A percentile compares a stretch with the other conserved stretches of the same genome.
Evolutionary conservation across 92 coral and sea anemone species (phyloP).

Genomic region (Zoanthus solanderi): DNA sequence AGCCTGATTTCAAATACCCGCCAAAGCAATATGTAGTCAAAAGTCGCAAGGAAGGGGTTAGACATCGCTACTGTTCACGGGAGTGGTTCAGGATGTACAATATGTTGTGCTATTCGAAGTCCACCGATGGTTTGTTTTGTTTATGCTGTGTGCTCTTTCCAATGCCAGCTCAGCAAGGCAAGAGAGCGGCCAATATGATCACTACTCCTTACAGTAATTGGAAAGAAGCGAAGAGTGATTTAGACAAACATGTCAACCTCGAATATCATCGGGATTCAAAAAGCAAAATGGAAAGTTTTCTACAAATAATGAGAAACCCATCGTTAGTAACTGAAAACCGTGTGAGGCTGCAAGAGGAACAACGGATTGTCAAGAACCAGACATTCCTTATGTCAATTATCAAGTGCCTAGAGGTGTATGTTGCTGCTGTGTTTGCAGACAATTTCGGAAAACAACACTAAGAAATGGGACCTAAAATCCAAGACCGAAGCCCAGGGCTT

Average conservation of each 20-base stretch:
- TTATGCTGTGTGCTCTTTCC: too few relatives aligned
- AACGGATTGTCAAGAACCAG: neutral
- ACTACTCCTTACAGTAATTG: too few relatives aligned
- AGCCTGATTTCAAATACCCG: too few relatives aligned
- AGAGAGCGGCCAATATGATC: too few relatives aligned
- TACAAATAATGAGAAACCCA: slow-evolving; percentile 42
- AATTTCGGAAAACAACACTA: too few relatives aligned
- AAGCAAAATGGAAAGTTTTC: too few relatives aligned
- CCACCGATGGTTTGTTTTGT: slow-evolving; percentile 50
- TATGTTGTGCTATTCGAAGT: slow-evolving; percentile 18
- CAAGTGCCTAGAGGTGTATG: slow-evolving; percentile 52
- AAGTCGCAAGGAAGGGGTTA: slow-evolving; percentile 45
- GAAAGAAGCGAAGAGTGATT: slow-evolving; percentile 36
- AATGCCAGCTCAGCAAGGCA: slow-evolving; percentile 54
- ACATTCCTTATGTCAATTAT: slow-evolving; percentile 11
- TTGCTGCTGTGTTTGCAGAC: too few relatives aligned
- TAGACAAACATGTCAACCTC: slow-evolving; percentile 39
- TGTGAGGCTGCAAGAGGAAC: slow-evolving; percentile 37
- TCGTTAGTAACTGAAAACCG: slow-evolving; percentile 51
- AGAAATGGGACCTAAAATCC: too few relatives aligned
- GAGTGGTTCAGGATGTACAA: slow-evolving; percentile 64
- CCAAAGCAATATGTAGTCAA: too few relatives aligned
- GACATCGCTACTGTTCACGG: slow-evolving; percentile 63
- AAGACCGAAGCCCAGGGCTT: too few relatives aligned
- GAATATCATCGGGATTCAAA: too few relatives aligned